Conservation (phyloP, 2,888 invertebrate genomes). For the Drosophila lutescens region DNA sequence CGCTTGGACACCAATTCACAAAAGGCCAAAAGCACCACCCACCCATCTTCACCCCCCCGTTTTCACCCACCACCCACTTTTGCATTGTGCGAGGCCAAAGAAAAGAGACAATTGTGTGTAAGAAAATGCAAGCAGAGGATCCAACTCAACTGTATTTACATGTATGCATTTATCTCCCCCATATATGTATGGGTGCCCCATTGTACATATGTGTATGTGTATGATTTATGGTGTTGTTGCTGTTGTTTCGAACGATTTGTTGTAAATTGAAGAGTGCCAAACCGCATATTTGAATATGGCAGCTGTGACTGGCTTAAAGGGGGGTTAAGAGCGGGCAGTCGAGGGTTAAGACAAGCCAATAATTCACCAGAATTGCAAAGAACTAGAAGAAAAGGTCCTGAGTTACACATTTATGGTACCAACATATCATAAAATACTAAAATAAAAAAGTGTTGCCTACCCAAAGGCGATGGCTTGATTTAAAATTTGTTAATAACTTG, state of each 20-base stretch:
- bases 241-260: slow-evolving; percentile 63
- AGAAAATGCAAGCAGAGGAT: slow-evolving; percentile 62
- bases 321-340: neutral
- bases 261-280: slow-evolving; percentile 77
- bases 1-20: slow-evolving; percentile 80
- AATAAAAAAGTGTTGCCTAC: no score
- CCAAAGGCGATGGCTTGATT: no score
- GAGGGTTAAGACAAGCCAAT: neutral
- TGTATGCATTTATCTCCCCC: neutral
- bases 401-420: no score
- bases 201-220: slow-evolving; percentile 7
- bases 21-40: slow-evolving; percentile 54
- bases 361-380: neutral
- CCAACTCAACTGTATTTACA: slow-evolving; percentile 17
- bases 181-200: slow-evolving; percentile 6
- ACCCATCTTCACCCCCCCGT: neutral
- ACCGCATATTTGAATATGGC: slow-evolving; percentile 74
- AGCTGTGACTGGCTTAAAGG: slow-evolving; percentile 39
- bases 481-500: no score
- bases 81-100: slow-evolving; percentile 70
- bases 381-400: neutral
- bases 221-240: slow-evolving; percentile 58
- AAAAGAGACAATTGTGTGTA: slow-evolving; percentile 78
- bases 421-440: no score
- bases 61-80: slow-evolving; percentile 14